Percentiles rank a stretch among this genome's conserved stretches.
phyloP scores from a whole-genome alignment of 1,140 invertebrate genomes.

The Drosophila nebulosa region DNA sequence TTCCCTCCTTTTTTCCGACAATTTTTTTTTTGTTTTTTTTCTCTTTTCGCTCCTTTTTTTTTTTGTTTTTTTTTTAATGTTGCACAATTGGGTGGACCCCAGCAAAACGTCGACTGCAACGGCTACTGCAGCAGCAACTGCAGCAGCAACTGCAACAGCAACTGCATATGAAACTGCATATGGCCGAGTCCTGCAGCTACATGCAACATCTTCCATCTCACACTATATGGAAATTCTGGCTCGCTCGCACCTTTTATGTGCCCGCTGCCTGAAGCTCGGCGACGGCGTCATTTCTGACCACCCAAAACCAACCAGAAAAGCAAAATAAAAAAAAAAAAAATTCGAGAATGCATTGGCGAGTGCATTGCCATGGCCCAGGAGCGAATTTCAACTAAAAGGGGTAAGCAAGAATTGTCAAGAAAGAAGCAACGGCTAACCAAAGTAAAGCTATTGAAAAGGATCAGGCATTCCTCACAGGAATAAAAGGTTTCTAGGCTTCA shows the following conservation, averaged over 20 bases:
- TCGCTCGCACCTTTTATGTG: slow-evolving; percentile 36
- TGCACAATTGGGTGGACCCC: slow-evolving; percentile 1
- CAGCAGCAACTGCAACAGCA: slow-evolving; percentile 21
- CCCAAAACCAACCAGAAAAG: not conserved
- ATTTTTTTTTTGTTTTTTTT: slow-evolving; percentile 53
- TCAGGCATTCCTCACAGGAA: too few species aligned
- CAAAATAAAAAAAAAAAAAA: not conserved
- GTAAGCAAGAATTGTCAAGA: too few species aligned
- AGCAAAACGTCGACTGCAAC: too few species aligned
- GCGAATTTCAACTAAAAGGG: not conserved
- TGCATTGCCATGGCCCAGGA: not conserved
- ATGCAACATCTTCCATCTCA: slow-evolving; percentile 48
- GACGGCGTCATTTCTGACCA: slow-evolving; percentile 11
- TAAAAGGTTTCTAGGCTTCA: too few species aligned
- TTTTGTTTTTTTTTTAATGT: slow-evolving; percentile 30
- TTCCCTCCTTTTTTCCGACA: slow-evolving; percentile 73
- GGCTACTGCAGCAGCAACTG: not conserved
- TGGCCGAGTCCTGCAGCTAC: slow-evolving; percentile 13
- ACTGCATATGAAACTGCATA: slow-evolving; percentile 19
- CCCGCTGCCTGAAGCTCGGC: not conserved
- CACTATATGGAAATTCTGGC: slow-evolving; percentile 15
- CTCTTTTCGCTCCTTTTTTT: slow-evolving; percentile 24
- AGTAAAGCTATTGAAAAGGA: slow-evolving; percentile 12
- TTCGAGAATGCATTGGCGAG: slow-evolving; percentile 9
- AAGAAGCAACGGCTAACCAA: too few species aligned